Conservation (phyloP, 37 sponge, comb jelly and placozoan species). For the Petrosia ficiformis region DNA sequence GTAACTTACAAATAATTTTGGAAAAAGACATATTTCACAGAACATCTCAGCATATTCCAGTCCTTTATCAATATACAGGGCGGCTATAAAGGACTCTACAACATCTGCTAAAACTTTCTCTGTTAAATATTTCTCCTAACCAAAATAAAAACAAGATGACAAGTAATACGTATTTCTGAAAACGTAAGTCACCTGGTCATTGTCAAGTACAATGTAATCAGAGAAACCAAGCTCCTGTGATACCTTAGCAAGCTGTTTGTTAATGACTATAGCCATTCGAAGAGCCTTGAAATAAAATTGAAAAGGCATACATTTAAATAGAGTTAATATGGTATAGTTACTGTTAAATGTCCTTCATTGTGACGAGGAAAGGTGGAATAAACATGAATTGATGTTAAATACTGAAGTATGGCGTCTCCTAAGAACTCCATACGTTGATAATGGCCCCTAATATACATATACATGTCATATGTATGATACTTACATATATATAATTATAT, state of each 20-base stretch:
- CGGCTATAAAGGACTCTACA: slow-evolving; percentile 65
- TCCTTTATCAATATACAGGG: slow-evolving; percentile 68
- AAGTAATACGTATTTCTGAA: neutral
- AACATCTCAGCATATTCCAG: slow-evolving; percentile 39
- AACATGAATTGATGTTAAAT: slow-evolving; percentile 38
- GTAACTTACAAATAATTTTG: slow-evolving; percentile 37
- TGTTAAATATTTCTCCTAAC: too few species aligned
- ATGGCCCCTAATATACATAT: slow-evolving; percentile 50
- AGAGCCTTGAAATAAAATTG: slow-evolving; percentile 15
- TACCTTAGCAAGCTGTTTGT: slow-evolving; percentile 59
- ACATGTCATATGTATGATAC: neutral
- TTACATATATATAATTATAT: too few species aligned
- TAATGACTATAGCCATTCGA: slow-evolving; percentile 61
- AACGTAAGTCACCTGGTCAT: neutral
- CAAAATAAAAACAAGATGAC: neutral
- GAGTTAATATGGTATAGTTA: slow-evolving; percentile 17
- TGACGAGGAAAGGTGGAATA: slow-evolving; percentile 60
- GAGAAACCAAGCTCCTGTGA: slow-evolving; percentile 48
- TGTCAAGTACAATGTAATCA: slow-evolving; percentile 26
- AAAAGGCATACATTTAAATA: neutral
- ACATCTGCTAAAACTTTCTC: slow-evolving; percentile 63
- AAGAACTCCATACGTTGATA: slow-evolving; percentile 83
- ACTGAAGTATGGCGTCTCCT: slow-evolving; percentile 78
- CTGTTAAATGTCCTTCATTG: slow-evolving; percentile 73
- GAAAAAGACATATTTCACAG: slow-evolving; percentile 60